Evolutionary conservation across 2,113 vertebrate species (phyloP).

Genomic region (Zapornia atra): DNA sequence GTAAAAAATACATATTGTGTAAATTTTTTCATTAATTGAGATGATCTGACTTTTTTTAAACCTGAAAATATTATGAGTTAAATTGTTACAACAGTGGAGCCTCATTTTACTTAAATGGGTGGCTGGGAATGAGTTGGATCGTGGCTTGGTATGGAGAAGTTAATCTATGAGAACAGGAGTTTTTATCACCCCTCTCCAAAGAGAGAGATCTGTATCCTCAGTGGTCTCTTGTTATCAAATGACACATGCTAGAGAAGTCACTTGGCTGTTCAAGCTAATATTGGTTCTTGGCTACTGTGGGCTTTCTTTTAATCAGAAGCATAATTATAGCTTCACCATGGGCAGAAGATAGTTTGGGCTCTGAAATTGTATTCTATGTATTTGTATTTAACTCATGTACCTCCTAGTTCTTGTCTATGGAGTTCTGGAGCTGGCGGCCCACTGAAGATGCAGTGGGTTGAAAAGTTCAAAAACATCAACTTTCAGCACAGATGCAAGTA

Average conservation of each 20-base stretch:
- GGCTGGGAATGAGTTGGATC: neutral
- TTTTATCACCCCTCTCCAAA: neutral
- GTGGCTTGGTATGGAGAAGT: neutral
- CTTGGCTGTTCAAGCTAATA: neutral
- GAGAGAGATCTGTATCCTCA: neutral
- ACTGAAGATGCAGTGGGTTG: neutral
- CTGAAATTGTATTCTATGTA: neutral
- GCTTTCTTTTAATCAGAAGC: neutral
- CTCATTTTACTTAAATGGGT: neutral
- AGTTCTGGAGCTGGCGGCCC: neutral
- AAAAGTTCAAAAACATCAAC: neutral
- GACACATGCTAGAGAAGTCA: neutral
- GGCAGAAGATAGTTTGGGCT: neutral
- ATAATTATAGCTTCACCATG: neutral
- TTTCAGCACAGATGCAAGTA: neutral
- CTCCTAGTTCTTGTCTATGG: neutral
- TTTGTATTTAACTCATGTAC: neutral
- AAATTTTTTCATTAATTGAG: neutral
- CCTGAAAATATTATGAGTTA: neutral
- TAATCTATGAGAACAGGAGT: neutral
- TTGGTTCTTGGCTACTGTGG: neutral
- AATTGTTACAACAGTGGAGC: neutral
- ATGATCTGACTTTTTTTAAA: neutral
- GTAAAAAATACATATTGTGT: neutral
- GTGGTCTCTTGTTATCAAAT: neutral